Conservation (phyloP, 2,797 vertebrate genomes). For the Sparus aurata region DNA sequence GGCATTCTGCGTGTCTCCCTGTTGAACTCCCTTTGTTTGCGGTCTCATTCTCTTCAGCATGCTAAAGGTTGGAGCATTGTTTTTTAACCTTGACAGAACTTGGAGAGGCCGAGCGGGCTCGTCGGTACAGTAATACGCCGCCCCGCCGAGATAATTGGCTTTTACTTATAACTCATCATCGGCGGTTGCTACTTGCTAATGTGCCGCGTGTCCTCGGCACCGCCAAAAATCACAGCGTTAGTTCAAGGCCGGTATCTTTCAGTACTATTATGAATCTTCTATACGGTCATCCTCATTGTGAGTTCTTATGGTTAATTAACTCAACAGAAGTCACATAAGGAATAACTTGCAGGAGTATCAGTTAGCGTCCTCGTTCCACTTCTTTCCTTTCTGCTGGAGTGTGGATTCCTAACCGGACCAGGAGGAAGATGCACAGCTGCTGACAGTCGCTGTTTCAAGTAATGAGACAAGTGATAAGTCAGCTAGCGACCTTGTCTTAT, state of each 20-base stretch:
- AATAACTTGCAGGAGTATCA: conserved; percentile 23
- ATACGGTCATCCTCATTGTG: conserved; percentile 17
- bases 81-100: conserved; percentile 77
- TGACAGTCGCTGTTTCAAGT: conserved; percentile 75
- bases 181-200: conserved; percentile 53
- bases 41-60: conserved; percentile 40
- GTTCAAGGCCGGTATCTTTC: conserved; percentile 29
- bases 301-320: conserved; percentile 55
- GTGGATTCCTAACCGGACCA: conserved; percentile 56
- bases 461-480: conserved; percentile 78
- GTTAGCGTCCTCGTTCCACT: conserved; percentile 54
- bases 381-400: conserved; percentile 63
- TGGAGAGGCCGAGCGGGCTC: conserved; percentile 51
- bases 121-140: conserved; percentile 55
- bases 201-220: conserved; percentile 43
- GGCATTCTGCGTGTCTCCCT: conserved; percentile 56
- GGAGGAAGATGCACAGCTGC: conserved; percentile 66
- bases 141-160: conserved; percentile 68
- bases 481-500: conserved; percentile 69
- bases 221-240: conserved; percentile 17
- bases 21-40: conserved; percentile 63
- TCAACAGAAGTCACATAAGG: conserved; percentile 32
- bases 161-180: conserved; percentile 67
- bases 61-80: conserved; percentile 68
- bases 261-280: conserved; percentile 18